Evolutionary conservation across 2,797 vertebrate species (phyloP).

Genomic region (Enteromius radiatus): DNA sequence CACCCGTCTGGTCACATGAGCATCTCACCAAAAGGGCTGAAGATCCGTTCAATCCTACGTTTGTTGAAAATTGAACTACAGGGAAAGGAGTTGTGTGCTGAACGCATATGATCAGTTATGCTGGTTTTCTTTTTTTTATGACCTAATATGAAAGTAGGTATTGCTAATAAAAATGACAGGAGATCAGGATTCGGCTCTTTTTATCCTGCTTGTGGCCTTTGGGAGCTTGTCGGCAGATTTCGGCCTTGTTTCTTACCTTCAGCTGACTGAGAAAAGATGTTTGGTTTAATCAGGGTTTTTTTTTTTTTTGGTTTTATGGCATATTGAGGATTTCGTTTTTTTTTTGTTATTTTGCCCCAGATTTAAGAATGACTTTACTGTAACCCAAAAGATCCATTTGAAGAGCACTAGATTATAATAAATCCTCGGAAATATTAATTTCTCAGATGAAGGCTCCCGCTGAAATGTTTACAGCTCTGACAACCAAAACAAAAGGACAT

Average conservation of each 20-base stretch:
- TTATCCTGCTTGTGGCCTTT: constrained; percentile 58
- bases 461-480: constrained; percentile 32
- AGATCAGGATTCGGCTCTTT: constrained; percentile 51
- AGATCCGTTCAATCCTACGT: constrained; percentile 32
- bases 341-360: constrained; percentile 6
- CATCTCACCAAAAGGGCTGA: constrained; percentile 56
- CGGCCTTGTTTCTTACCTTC: background rate
- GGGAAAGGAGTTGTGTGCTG: constrained; percentile 26
- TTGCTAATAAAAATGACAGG: constrained; percentile 50
- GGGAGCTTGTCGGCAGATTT: constrained; percentile 43
- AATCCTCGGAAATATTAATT: constrained; percentile 23
- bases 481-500: background rate
- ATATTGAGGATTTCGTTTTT: background rate
- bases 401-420: constrained; percentile 1
- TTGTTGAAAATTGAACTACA: background rate
- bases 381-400: background rate
- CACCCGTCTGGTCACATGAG: constrained; percentile 55
- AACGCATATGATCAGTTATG: constrained; percentile 32
- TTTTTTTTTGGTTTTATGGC: constrained; percentile 3
- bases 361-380: background rate
- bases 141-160: constrained; percentile 41
- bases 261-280: background rate
- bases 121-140: constrained; percentile 52
- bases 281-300: background rate
- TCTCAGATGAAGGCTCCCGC: background rate